Evolutionary conservation across 2,113 vertebrate species (phyloP).

Genomic region (Platysternon megacephalum): DNA sequence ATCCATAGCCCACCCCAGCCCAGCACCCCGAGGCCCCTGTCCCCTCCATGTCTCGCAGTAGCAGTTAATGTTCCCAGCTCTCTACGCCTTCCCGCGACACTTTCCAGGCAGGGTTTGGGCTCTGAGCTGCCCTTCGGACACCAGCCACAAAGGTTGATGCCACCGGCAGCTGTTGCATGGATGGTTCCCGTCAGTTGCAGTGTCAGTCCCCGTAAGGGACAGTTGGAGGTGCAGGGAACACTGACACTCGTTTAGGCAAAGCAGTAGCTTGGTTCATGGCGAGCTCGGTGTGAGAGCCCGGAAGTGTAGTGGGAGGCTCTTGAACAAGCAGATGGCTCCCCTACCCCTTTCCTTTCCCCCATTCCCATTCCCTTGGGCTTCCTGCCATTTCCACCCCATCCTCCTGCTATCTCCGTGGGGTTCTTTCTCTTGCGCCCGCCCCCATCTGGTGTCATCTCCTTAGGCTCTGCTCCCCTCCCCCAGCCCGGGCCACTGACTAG

Average conservation of each 20-base stretch:
- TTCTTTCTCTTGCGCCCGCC: background rate
- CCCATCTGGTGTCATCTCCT: too few species aligned
- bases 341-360: background rate
- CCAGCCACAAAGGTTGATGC: background rate
- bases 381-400: background rate
- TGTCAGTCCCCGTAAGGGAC: too few species aligned
- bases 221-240: background rate
- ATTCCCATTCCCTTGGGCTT: too few species aligned
- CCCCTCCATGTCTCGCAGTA: accelerated
- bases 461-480: too few species aligned
- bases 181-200: background rate
- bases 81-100: accelerated
- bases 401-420: background rate
- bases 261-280: too few species aligned
- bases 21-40: accelerated
- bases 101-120: accelerated
- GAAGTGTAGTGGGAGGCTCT: background rate
- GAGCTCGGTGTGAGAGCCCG: background rate
- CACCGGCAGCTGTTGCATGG: accelerated
- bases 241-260: background rate
- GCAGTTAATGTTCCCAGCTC: accelerated
- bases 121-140: background rate
- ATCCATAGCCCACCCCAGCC: background rate
- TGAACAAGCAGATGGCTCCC: background rate
- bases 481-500: too few species aligned